Evolutionary conservation across 2,797 vertebrate genomes (phyloP).

Genomic region (Distichodus sexfasciatus): DNA sequence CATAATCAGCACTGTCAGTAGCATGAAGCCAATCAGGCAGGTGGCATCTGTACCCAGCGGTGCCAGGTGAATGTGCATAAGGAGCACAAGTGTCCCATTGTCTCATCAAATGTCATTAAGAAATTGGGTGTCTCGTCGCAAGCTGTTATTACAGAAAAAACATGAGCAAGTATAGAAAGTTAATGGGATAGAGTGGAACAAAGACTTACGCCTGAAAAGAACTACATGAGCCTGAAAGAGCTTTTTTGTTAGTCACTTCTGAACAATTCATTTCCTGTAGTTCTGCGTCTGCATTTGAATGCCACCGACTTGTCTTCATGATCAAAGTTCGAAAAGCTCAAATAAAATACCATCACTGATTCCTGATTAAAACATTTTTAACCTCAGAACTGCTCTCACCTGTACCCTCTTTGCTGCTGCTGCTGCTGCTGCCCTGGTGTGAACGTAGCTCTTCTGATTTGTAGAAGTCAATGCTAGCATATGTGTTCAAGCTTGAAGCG

Average conservation of each 20-base stretch:
- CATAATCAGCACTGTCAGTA: slow-evolving; percentile 39
- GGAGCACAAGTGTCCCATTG: slow-evolving; percentile 27
- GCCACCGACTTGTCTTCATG: background rate
- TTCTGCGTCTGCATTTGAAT: background rate
- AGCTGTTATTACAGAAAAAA: slow-evolving; percentile 24
- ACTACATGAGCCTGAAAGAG: background rate
- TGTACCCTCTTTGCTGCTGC: slow-evolving; percentile 74
- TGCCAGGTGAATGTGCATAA: slow-evolving; percentile 60
- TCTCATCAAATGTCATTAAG: slow-evolving; percentile 53
- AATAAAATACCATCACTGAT: too few relatives aligned
- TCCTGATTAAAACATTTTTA: background rate
- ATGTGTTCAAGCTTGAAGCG: slow-evolving; percentile 71
- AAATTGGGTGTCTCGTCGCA: slow-evolving; percentile 36
- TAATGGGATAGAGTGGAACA: background rate
- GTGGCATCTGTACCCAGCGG: slow-evolving; percentile 49
- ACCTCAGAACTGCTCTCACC: slow-evolving; percentile 48
- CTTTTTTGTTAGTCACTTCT: slow-evolving; percentile 1
- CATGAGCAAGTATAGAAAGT: background rate
- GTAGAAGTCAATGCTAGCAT: slow-evolving; percentile 83
- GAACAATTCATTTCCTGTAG: background rate
- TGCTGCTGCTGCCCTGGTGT: slow-evolving; percentile 69
- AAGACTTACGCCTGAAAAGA: background rate
- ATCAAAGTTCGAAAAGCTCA: background rate
- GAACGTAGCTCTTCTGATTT: slow-evolving; percentile 74
- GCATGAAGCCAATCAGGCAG: slow-evolving; percentile 43